Base-by-base conservation (phyloP, 2,797 vertebrate species). In the Setipinna tenuifilis region DNA sequence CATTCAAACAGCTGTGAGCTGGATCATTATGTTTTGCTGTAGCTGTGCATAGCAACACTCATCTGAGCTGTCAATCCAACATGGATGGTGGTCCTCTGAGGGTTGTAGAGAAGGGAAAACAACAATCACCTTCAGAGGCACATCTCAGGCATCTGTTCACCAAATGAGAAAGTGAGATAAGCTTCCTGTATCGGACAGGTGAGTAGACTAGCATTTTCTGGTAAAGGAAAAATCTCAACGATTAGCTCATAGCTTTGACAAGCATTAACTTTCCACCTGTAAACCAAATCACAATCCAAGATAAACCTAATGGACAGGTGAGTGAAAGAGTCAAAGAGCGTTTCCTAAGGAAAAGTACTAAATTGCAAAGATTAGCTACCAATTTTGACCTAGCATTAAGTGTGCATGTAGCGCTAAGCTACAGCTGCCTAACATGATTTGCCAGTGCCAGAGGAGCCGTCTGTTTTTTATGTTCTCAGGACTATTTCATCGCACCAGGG, bases 11-110 rank as follows among this genome's bases (percentile, higher is more conserved):
- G 71, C 31, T 78, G 71, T 78, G 71, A 75, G 68, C 19, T 16
- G 71, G 71, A 78, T 44, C 71, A 78, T 78, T 78, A 78, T 78
- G 35, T 78, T 75, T 41, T 41, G 71, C 71, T 78, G 71, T 21
- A 17, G 71, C 44, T 78, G 71, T 78, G 71, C 31, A 19, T 78
- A 78, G 71, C 71, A 78, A 44, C 71, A 75, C 68, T 75, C 50
- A 31, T 75, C 31, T 19, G 7, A 41, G 71, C 35, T 41, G 71
- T 78, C 71, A 78, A 78, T 71, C 50, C 81, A 19, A 87, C 44
- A 21, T 58, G 2, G n/a, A 31, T 21, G n/a, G 71, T 21, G 6
- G 16, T 41, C 14, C 71, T 7, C 31, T 19, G 17, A 44, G 17
- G 17, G 6, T 21, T 44, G 21, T 19, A 78, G 50, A 9, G 17